Percentiles rank a stretch among this genome's conserved stretches.
phyloP scores from a whole-genome alignment of 2,888 invertebrate genomes.

The Tetramorium bicarinatum region DNA sequence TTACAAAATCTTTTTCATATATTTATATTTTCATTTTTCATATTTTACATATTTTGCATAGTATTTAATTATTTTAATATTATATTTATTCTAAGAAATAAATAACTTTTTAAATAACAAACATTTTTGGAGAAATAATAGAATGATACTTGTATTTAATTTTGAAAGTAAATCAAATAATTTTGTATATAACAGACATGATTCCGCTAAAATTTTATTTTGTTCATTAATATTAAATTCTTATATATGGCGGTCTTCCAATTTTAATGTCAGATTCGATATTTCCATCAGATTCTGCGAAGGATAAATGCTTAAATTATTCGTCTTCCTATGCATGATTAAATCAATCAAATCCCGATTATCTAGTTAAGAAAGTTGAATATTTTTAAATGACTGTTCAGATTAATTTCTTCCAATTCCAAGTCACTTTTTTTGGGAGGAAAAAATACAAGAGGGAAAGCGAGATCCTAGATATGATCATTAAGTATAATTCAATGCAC shows the following conservation, averaged over 20 bases:
- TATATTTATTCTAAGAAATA: not conserved
- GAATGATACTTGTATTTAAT: not conserved
- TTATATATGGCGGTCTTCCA: slow-evolving; percentile 2
- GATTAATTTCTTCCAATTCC: slow-evolving; percentile 6
- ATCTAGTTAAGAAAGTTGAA: not conserved
- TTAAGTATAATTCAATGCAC: slow-evolving; percentile 48
- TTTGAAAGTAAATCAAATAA: slow-evolving; percentile 34
- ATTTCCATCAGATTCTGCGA: slow-evolving; percentile 28
- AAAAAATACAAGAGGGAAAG: slow-evolving; percentile 25
- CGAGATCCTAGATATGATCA: slow-evolving; percentile 49
- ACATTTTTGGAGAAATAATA: not conserved
- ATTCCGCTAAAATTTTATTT: slow-evolving; percentile 5
- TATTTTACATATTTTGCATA: not conserved
- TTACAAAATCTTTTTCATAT: not conserved
- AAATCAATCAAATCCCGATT: not conserved
- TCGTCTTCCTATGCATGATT: not conserved
- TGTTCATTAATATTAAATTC: slow-evolving; percentile 3
- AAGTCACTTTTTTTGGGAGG: not conserved
- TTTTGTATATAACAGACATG: not conserved
- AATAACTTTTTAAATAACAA: not conserved
- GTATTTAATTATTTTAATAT: not conserved
- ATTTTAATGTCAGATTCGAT: not conserved
- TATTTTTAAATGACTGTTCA: not conserved
- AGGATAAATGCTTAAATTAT: not conserved
- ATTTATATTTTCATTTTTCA: not conserved